Evolutionary conservation across 2,797 vertebrate genomes (phyloP).

Genomic region (Eospalax fontanierii): DNA sequence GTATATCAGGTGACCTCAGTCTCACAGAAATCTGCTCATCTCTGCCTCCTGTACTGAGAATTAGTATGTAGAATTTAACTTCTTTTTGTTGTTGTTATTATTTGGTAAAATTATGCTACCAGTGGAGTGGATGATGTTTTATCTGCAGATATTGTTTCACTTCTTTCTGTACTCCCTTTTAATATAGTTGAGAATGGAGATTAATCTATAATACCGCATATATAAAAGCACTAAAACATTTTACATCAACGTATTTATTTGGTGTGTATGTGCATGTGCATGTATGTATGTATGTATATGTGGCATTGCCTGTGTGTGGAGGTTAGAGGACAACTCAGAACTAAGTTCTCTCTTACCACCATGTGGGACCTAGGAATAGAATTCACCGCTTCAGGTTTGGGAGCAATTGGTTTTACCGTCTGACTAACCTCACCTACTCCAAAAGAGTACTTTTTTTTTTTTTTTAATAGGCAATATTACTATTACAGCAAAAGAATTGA

Average conservation of each 20-base stretch:
- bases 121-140: background rate
- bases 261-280: background rate
- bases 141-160: background rate
- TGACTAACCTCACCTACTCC: background rate
- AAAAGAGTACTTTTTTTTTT: background rate
- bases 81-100: slow-evolving; percentile 8
- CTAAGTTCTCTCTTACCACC: background rate
- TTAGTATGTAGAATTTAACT: too few relatives aligned
- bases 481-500: background rate
- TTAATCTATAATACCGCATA: background rate
- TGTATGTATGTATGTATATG: background rate
- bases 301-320: background rate
- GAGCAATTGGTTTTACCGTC: background rate
- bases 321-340: background rate
- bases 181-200: background rate
- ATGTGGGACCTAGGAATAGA: background rate
- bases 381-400: background rate
- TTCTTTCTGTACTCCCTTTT: background rate
- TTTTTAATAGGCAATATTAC: too few relatives aligned
- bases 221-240: background rate
- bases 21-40: too few relatives aligned
- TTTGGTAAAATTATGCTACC: background rate
- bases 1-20: too few relatives aligned
- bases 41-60: too few relatives aligned
- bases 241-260: too few relatives aligned